phyloP scores from a whole-genome alignment of 2,113 vertebrate genomes.

The Limnothrissa miodon region DNA sequence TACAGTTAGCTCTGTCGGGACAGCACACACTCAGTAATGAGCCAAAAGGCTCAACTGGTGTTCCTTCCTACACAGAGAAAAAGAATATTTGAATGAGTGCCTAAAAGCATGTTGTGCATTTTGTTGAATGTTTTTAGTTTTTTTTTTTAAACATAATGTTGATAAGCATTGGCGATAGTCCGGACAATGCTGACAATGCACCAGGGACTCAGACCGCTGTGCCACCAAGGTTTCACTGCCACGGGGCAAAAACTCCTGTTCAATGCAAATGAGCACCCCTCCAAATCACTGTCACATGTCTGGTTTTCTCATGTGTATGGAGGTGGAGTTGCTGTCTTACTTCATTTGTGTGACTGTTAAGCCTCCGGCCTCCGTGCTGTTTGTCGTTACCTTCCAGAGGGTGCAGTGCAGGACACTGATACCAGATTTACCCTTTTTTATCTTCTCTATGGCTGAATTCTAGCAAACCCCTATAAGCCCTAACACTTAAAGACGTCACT shows the following conservation, averaged over 20 bases:
- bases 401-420: conserved; percentile 57
- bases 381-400: background rate
- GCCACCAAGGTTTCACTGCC: background rate
- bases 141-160: background rate
- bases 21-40: background rate
- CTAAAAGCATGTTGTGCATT: background rate
- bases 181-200: background rate
- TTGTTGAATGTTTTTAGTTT: background rate
- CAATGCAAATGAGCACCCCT: background rate
- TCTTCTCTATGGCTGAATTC: conserved; percentile 8
- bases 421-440: conserved; percentile 23
- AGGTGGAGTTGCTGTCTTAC: background rate
- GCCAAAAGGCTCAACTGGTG: background rate
- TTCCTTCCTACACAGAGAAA: background rate
- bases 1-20: background rate
- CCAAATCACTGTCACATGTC: background rate
- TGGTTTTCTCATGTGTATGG: background rate
- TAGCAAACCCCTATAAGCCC: background rate
- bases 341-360: background rate
- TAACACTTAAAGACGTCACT: too few species aligned
- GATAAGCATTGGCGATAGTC: background rate
- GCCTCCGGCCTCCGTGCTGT: background rate
- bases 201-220: background rate
- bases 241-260: background rate
- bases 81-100: background rate